Percentiles rank a stretch among this genome's conserved stretches.
These are phyloP conservation scores for Carlito syrichta DNA, from an alignment of 2,113 vertebrate species.

Conservation along the genomic window DNA sequence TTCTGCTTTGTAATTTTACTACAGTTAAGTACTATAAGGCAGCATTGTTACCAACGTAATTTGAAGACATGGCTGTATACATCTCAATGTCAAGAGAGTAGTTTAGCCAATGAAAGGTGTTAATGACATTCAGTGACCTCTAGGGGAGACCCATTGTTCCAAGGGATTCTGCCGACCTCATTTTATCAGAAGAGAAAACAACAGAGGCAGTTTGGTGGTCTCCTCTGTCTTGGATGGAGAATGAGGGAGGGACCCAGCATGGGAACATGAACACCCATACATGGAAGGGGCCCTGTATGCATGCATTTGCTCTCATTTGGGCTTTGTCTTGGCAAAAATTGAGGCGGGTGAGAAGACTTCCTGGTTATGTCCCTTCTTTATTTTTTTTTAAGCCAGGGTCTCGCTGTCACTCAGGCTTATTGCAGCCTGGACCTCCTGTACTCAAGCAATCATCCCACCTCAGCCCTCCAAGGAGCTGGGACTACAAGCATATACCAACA, in stretches of 20 bases:
- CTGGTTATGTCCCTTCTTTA: too few relatives aligned
- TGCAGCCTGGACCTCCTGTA: too few relatives aligned
- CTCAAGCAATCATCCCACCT: too few relatives aligned
- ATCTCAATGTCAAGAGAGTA: too few relatives aligned
- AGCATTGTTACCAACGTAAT: not conserved
- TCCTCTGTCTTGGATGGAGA: not conserved
- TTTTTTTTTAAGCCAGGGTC: too few relatives aligned
- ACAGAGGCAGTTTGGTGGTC: not conserved
- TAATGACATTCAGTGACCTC: too few relatives aligned
- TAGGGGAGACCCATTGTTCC: not conserved
- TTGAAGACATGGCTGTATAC: not conserved
- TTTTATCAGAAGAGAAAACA: not conserved
- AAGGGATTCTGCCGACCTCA: not conserved
- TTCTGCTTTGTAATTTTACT: not conserved
- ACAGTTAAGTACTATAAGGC: not conserved
- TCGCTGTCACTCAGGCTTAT: too few relatives aligned
- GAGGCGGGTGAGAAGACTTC: not conserved
- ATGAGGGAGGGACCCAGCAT: fast-evolving
- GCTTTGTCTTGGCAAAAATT: not conserved
- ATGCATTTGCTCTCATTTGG: not conserved
- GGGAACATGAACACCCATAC: not conserved
- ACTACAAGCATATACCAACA: too few relatives aligned
- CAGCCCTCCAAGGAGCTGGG: too few relatives aligned
- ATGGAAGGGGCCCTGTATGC: not conserved
- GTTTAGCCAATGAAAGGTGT: not conserved